Conservation (phyloP, 2,888 invertebrate genomes). For the Drosophila atripex region DNA sequence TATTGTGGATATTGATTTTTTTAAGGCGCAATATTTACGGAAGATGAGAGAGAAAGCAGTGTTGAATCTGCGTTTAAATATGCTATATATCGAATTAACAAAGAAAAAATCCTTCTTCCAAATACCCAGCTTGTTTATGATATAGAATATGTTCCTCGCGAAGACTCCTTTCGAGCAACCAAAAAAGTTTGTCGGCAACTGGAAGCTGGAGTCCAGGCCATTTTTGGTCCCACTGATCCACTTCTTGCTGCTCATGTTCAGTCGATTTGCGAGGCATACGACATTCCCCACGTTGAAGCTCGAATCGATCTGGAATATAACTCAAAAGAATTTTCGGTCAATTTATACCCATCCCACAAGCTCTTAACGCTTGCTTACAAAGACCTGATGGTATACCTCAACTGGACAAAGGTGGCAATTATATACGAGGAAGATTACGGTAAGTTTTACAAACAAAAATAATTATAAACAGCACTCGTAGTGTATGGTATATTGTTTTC, state of each 20-base stretch:
- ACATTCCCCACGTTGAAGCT: constrained; percentile 95
- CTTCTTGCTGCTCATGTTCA: constrained; percentile 92
- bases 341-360: constrained; percentile 93
- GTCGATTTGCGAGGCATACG: constrained; percentile 94
- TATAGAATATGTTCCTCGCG: constrained; percentile 93
- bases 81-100: constrained; percentile 96
- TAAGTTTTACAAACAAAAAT: constrained; percentile 79
- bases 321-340: constrained; percentile 90
- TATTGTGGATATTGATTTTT: not conserved
- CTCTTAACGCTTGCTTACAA: constrained; percentile 92
- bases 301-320: constrained; percentile 87
- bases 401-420: constrained; percentile 96
- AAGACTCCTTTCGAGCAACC: constrained; percentile 95
- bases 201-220: constrained; percentile 90
- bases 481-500: too few relatives aligned
- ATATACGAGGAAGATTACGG: constrained; percentile 97
- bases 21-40: constrained; percentile 95
- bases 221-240: constrained; percentile 91
- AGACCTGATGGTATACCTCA: constrained; percentile 93
- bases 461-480: too few relatives aligned
- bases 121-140: constrained; percentile 96
- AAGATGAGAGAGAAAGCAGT: constrained; percentile 93
- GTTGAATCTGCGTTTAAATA: constrained; percentile 96
- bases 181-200: constrained; percentile 90
- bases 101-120: constrained; percentile 91